Conservation (phyloP, 2,113 vertebrate species). For the Prolemur simus region DNA sequence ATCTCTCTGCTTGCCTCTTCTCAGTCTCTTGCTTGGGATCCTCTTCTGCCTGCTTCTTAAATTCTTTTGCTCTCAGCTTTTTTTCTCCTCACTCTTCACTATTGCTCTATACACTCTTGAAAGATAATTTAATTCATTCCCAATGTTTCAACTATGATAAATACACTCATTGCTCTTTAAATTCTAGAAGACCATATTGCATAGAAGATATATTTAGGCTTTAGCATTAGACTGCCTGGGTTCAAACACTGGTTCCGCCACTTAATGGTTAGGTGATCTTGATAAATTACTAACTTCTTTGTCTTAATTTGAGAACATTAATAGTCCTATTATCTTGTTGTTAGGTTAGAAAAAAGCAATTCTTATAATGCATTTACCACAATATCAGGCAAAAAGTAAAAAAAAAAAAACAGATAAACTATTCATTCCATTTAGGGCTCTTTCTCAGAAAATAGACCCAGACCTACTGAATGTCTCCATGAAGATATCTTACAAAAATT, state of each 20-base stretch:
- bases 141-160: background rate
- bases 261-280: background rate
- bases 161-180: background rate
- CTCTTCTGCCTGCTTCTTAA: background rate
- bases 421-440: background rate
- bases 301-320: background rate
- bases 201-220: background rate
- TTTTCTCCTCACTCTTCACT: background rate
- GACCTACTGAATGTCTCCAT: background rate
- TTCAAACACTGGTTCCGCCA: background rate
- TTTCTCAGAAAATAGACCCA: background rate
- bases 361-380: background rate
- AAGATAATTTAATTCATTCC: background rate
- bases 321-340: background rate
- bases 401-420: conserved; percentile 2
- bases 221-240: background rate
- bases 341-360: background rate
- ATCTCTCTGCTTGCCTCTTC: background rate
- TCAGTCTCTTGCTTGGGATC: background rate
- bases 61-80: background rate
- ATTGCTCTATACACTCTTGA: background rate
- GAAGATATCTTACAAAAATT: background rate
- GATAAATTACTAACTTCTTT: background rate
- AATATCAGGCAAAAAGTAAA: conserved; percentile 4
- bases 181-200: background rate